phyloP scores from a whole-genome alignment of 2,113 vertebrate species.

The Myxocyprinus asiaticus region DNA sequence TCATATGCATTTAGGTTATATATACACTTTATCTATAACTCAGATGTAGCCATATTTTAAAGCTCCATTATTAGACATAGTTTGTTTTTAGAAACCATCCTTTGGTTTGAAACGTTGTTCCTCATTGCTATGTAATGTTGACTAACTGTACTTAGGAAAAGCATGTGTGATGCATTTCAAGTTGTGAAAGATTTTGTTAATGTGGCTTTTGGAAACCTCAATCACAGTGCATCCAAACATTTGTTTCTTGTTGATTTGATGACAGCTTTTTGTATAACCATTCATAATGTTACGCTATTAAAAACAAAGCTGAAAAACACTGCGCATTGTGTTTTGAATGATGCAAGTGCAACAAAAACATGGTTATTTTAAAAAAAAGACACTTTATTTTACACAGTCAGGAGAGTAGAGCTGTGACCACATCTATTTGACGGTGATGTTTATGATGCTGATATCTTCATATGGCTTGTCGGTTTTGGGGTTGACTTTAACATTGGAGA shows the following conservation, averaged over 20 bases:
- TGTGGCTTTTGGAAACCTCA: conserved; percentile 52
- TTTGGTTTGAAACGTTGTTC: conserved; percentile 56
- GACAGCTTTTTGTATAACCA: conserved; percentile 70
- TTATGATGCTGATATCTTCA: conserved; percentile 98
- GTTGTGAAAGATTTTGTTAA: conserved; percentile 53
- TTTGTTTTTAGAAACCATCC: conserved; percentile 52
- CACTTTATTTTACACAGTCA: conserved; percentile 44
- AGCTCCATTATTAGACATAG: background rate
- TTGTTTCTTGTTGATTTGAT: conserved; percentile 59
- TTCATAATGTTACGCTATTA: conserved; percentile 68
- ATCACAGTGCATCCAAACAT: conserved; percentile 63
- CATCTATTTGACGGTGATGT: conserved; percentile 91
- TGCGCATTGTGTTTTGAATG: background rate
- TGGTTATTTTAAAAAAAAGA: conserved; percentile 13
- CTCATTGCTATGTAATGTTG: conserved; percentile 74
- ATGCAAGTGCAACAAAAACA: background rate
- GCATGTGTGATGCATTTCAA: conserved; percentile 21
- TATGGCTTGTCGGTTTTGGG: conserved; percentile 98
- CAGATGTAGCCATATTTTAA: conserved; percentile 44
- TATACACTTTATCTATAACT: too few species aligned
- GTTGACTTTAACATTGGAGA: conserved; percentile 95
- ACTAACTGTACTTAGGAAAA: conserved; percentile 64
- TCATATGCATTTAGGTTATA: conserved; percentile 48
- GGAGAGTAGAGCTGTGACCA: background rate
- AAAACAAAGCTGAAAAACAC: conserved; percentile 60